phyloP scores from a whole-genome alignment of 1,140 invertebrate genomes.

The Neoseiulus cucumeris region DNA sequence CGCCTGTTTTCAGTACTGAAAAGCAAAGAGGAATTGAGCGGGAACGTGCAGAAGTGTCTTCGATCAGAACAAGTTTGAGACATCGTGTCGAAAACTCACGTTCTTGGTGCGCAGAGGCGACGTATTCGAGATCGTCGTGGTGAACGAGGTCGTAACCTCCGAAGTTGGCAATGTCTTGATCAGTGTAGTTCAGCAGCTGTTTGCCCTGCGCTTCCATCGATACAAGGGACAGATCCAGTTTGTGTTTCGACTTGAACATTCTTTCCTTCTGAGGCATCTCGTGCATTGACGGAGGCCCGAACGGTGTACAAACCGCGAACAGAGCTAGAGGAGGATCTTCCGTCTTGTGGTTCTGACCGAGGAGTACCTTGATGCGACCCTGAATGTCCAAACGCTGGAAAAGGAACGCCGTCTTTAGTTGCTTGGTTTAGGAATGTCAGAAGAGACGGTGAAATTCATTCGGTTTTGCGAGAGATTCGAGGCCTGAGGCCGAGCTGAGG shows the following conservation, averaged over 20 bases:
- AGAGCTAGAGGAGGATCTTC: slow-evolving; percentile 79
- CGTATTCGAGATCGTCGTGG: slow-evolving; percentile 87
- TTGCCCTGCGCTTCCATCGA: slow-evolving; percentile 96
- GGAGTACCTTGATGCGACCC: slow-evolving; percentile 80
- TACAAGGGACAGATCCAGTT: slow-evolving; percentile 78
- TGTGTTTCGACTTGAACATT: slow-evolving; percentile 98
- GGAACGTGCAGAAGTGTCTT: neutral
- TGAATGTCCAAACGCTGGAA: slow-evolving; percentile 87
- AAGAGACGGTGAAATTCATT: neutral
- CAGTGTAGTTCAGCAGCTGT: slow-evolving; percentile 76
- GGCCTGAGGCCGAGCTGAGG: neutral
- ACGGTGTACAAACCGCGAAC: slow-evolving; percentile 92
- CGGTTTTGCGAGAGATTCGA: neutral
- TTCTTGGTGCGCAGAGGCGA: slow-evolving; percentile 96
- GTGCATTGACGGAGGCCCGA: slow-evolving; percentile 52
- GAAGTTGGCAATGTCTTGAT: slow-evolving; percentile 69
- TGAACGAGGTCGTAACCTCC: slow-evolving; percentile 92
- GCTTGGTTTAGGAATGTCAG: neutral
- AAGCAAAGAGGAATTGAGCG: neutral
- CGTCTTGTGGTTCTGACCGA: slow-evolving; percentile 82
- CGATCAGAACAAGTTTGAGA: too few relatives aligned
- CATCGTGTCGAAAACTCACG: slow-evolving; percentile 42
- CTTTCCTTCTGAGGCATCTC: slow-evolving; percentile 41
- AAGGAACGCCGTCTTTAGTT: slow-evolving; percentile 18
- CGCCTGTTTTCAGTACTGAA: slow-evolving; percentile 90